Evolutionary conservation across 2,113 vertebrate genomes (phyloP).

Genomic region (Eubucco bourcierii): DNA sequence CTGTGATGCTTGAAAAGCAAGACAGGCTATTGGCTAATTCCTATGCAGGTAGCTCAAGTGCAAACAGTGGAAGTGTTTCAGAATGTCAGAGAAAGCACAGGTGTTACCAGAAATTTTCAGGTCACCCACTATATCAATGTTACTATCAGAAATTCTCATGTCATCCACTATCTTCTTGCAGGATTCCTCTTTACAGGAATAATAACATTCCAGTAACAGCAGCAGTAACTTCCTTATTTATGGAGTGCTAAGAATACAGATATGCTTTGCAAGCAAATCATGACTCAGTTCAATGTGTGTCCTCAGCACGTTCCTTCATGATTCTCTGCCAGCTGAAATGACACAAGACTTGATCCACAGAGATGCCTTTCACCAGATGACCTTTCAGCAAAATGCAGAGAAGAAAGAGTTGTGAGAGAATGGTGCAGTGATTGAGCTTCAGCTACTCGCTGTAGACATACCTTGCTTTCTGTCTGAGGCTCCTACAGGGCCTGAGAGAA

Average conservation of each 20-base stretch:
- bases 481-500: neutral
- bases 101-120: no score
- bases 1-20: neutral
- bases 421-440: accelerated
- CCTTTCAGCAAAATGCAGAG: neutral
- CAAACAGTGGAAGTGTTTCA: no score
- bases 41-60: neutral
- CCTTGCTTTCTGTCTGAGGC: neutral
- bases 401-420: neutral
- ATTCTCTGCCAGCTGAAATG: neutral
- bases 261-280: no score
- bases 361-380: neutral
- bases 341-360: neutral
- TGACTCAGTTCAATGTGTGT: no score
- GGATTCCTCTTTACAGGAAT: no score
- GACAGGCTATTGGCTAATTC: neutral
- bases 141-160: no score
- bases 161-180: no score
- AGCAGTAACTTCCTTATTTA: no score
- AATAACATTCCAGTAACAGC: no score
- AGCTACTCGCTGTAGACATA: neutral
- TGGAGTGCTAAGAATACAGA: no score
- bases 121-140: no score
- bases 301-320: neutral
- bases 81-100: no score